Conservation (phyloP, 2,888 invertebrate genomes). For the Cheiracanthium punctorium region DNA sequence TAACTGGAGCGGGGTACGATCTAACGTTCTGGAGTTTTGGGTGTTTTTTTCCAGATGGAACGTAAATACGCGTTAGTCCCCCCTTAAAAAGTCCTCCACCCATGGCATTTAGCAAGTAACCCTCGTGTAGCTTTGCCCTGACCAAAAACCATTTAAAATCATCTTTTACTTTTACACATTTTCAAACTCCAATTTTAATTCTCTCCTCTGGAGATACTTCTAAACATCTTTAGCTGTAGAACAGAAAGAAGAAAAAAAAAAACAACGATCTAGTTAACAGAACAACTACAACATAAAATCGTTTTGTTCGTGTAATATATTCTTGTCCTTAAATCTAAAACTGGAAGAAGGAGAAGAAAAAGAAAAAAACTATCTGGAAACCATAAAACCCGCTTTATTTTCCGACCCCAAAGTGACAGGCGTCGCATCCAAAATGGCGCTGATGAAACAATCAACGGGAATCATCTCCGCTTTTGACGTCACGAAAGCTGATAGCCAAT, state of each 20-base stretch:
- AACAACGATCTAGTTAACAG: not conserved
- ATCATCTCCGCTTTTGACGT: conserved; percentile 56
- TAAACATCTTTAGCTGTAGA: no score
- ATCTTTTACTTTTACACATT: no score
- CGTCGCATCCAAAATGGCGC: conserved; percentile 44
- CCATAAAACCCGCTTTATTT: conserved; percentile 24
- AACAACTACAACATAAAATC: not conserved
- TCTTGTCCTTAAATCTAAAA: not conserved
- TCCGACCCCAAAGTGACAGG: conserved; percentile 15
- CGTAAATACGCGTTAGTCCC: no score
- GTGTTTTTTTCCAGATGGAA: no score
- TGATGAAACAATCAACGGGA: conserved; percentile 65
- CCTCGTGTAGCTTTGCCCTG: no score
- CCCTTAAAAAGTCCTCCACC: no score
- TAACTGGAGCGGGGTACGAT: no score
- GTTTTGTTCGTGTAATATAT: not conserved
- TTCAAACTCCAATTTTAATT: no score
- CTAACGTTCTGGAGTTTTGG: no score
- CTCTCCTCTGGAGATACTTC: no score
- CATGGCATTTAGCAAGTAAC: no score
- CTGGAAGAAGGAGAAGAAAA: not conserved
- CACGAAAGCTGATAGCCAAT: conserved; percentile 64
- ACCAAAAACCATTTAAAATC: no score
- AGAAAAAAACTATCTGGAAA: not conserved
- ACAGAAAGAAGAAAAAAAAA: not conserved